Evolutionary conservation across 1,140 invertebrate species (phyloP), one percentile per base, ranked within the genome.

Genomic region (Psix sp.): DNA sequence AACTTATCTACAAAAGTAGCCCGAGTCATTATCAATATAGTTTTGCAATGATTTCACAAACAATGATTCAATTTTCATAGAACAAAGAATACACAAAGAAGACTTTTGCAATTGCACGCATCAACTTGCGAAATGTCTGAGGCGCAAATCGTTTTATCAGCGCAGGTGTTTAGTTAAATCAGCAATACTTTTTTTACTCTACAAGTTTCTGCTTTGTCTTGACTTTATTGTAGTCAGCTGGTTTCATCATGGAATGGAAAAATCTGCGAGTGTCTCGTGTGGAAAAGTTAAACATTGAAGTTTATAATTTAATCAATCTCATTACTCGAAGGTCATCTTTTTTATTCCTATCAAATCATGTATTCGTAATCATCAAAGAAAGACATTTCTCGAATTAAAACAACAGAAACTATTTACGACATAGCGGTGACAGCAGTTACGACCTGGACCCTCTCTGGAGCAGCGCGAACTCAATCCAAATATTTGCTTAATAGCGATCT

Each of bases 41-140:
- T 57, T 57, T 51, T 10, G 63, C 52, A 57, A 57, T 5, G 14
- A 54, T 54, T 13, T 36, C 20, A 40, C 40, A 59, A 60, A 45
- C 11, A 36, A 33, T 60, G 65, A 59, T 60, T 68, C 54, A 60
- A 68, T 68, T 68, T 60, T 46, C 38, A 68, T 60, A 60, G 39
- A 35, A 67, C 54, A 59, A 43, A 59, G 45, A 45, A 9, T 14
- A 16, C 18, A 60, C 54, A 68, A 59, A 59, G 54, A 45, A 15
- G 6, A 18, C 38, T 68, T 36, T 59, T 52, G 52, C 65, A 59
- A 68, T 39, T 29, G 31, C 18, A 38, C 39, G 36, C 43, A 36
- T 38, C 51, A 48, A 42, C 35, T 67, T 67, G 52, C 52, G 31
- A 68, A 29, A 60, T 14, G 2, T 1, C 26, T 13, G 35, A 60